Conservation (phyloP, 2,113 vertebrate species). For the Proteles cristata region DNA sequence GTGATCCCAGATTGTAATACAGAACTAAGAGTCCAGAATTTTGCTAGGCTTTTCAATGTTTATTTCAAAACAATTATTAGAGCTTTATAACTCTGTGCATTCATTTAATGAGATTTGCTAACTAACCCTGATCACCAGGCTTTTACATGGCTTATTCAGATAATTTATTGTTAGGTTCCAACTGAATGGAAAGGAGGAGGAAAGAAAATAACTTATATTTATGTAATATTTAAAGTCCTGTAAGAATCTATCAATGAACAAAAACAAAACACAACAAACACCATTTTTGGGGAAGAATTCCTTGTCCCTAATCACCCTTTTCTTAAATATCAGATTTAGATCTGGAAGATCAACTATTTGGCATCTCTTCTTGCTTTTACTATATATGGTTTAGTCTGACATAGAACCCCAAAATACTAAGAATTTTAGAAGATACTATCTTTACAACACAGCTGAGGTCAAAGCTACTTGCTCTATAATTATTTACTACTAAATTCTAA, state of each 20-base stretch:
- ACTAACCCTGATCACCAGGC: neutral
- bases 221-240: constrained; percentile 43
- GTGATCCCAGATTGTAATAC: constrained; percentile 47
- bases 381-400: neutral
- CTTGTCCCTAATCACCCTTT: constrained; percentile 5
- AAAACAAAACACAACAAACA: constrained; percentile 29
- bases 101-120: constrained; percentile 35
- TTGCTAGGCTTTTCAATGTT: constrained; percentile 41
- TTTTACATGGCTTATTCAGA: neutral
- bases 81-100: constrained; percentile 46
- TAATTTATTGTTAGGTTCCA: neutral
- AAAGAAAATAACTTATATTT: constrained; percentile 47
- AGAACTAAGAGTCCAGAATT: constrained; percentile 35
- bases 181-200: neutral
- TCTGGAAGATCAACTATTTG: neutral
- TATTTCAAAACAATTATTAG: constrained; percentile 54
- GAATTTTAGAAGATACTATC: neutral
- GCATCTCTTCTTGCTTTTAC: neutral
- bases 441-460: neutral
- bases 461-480: neutral
- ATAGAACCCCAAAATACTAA: neutral
- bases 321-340: constrained; percentile 42
- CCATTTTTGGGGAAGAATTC: constrained; percentile 21
- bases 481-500: constrained; percentile 26
- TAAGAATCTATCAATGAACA: neutral